Evolutionary conservation across 92 coral and sea anemone genomes (phyloP).

Genomic region (Chrysogorgia sp.): DNA sequence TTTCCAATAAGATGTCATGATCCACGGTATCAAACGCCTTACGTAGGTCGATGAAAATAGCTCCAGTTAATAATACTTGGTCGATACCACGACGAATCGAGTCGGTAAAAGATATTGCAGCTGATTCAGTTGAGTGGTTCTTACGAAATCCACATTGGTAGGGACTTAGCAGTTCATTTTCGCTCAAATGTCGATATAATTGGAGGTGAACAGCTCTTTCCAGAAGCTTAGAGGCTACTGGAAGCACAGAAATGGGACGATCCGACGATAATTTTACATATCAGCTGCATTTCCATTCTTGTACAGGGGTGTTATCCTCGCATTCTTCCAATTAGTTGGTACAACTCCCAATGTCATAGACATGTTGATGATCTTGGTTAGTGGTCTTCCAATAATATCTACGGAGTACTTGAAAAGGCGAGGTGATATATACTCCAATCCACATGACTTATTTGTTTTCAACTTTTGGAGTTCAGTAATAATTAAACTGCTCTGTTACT

Average conservation of each 20-base stretch:
- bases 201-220: slow-evolving; percentile 5
- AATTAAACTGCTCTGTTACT: background rate
- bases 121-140: background rate
- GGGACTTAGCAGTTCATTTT: background rate
- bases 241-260: slow-evolving; percentile 15
- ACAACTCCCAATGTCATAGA: background rate
- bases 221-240: background rate
- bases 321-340: background rate
- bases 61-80: slow-evolving; percentile 4
- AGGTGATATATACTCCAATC: background rate
- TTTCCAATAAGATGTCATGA: slow-evolving; percentile 30
- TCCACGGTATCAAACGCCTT: background rate
- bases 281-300: background rate
- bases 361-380: background rate
- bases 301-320: background rate
- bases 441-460: slow-evolving; percentile 1
- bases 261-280: background rate
- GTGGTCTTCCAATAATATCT: background rate
- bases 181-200: background rate
- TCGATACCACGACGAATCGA: slow-evolving; percentile 3
- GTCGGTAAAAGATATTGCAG: slow-evolving; percentile 1
- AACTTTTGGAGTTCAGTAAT: background rate
- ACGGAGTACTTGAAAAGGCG: background rate
- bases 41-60: background rate
- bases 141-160: slow-evolving; percentile 15